phyloP scores from a whole-genome alignment of 2,113 vertebrate genomes.

The Ctenodactylus gundi region DNA sequence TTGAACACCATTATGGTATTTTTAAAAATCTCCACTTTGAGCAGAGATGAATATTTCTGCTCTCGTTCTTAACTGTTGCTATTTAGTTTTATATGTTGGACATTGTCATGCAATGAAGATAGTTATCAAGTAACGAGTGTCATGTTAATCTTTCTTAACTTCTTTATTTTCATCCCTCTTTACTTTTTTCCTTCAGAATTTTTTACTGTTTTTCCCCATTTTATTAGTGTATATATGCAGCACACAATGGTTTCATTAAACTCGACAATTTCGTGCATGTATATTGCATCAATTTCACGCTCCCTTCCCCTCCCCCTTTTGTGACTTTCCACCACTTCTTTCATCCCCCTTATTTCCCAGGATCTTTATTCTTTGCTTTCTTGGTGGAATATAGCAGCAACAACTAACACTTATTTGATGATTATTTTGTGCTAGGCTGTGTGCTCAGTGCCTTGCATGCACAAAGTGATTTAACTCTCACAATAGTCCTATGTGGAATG shows the following conservation, averaged over 20 bases:
- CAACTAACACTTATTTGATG: background rate
- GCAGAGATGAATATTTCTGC: background rate
- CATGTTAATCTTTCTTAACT: background rate
- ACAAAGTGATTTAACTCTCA: background rate
- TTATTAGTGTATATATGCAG: no score
- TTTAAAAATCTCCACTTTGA: background rate
- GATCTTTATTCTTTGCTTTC: slow-evolving; percentile 5
- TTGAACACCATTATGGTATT: background rate
- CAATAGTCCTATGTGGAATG: background rate
- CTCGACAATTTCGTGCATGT: no score
- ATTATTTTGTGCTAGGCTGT: background rate
- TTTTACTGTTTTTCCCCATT: no score
- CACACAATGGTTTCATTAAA: no score
- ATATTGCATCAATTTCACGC: no score
- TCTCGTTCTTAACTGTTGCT: background rate
- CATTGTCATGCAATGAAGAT: background rate
- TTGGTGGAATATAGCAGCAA: background rate
- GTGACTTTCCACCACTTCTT: no score
- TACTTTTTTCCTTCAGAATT: background rate
- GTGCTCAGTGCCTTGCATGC: background rate
- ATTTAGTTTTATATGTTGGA: background rate
- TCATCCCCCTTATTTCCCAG: background rate
- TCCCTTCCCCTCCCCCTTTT: no score
- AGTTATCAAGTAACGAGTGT: background rate
- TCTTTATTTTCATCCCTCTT: background rate